phyloP scores from a whole-genome alignment of 1,140 invertebrate genomes.

The Diorhabda elongata region DNA sequence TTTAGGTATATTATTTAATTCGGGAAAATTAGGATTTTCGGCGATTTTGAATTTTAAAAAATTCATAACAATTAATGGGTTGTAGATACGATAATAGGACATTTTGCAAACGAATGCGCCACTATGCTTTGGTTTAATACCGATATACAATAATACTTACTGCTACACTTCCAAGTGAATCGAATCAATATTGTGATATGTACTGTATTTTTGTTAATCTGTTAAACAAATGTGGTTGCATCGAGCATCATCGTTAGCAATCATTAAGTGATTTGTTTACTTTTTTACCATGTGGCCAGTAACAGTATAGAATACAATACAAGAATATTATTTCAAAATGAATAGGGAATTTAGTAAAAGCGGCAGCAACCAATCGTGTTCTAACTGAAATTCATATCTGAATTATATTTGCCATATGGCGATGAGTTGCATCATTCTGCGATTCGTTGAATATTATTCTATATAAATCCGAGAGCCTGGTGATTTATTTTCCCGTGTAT shows the following conservation, averaged over 20 bases:
- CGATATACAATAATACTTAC: neutral
- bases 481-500: neutral
- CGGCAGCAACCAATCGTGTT: neutral
- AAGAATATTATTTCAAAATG: neutral
- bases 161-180: neutral
- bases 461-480: neutral
- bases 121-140: neutral
- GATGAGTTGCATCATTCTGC: neutral
- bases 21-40: no score
- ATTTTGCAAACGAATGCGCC: no score
- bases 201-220: neutral
- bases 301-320: neutral
- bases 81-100: neutral
- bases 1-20: no score
- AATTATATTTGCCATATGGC: slow-evolving; percentile 10
- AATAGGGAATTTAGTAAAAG: slow-evolving; percentile 3
- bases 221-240: neutral
- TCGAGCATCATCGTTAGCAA: neutral
- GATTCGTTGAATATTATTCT: neutral
- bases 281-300: slow-evolving; percentile 4
- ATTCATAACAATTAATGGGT: no score
- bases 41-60: no score
- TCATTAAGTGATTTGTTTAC: slow-evolving; percentile 3
- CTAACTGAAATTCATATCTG: slow-evolving; percentile 5
- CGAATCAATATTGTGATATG: neutral